A percentile compares a stretch with the other conserved stretches of the same genome.
These are phyloP conservation scores for Eunapius fragilis DNA, from an alignment of 37 sponge, comb jelly and placozoan species.

Conservation along the genomic window DNA sequence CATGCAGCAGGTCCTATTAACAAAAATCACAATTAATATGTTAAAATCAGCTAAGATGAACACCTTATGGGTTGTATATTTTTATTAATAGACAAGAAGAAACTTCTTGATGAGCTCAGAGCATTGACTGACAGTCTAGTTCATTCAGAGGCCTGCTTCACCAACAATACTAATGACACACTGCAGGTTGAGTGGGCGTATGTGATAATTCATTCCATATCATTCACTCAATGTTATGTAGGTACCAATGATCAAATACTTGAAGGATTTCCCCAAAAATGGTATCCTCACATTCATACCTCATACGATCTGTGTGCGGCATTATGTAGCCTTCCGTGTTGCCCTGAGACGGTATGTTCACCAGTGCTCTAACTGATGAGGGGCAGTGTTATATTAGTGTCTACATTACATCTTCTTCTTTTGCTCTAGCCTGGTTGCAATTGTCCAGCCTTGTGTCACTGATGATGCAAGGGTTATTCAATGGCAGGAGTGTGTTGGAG, in stretches of 20 bases:
- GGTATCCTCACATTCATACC: constrained; percentile 40
- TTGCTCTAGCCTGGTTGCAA: neutral
- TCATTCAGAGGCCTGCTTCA: constrained; percentile 41
- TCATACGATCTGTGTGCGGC: constrained; percentile 21
- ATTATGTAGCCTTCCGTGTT: constrained; percentile 55
- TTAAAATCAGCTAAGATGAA: too few relatives aligned
- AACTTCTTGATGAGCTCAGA: constrained; percentile 39
- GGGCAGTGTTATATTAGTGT: too few relatives aligned
- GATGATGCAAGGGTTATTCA: neutral
- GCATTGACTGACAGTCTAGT: constrained; percentile 17
- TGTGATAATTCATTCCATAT: neutral
- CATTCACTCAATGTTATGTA: neutral
- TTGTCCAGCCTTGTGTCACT: neutral
- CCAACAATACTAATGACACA: constrained; percentile 22
- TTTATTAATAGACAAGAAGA: neutral
- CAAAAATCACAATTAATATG: too few relatives aligned
- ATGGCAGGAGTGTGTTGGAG: constrained; percentile 56
- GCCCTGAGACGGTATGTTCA: constrained; percentile 28
- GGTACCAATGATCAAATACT: constrained; percentile 17
- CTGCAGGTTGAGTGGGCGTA: constrained; percentile 17
- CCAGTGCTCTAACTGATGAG: neutral
- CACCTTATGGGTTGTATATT: neutral
- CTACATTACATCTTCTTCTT: neutral
- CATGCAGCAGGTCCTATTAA: too few relatives aligned
- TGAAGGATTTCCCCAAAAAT: constrained; percentile 19